Evolutionary conservation across 2,888 invertebrate species (phyloP).

Genomic region (Tortrix viridana): DNA sequence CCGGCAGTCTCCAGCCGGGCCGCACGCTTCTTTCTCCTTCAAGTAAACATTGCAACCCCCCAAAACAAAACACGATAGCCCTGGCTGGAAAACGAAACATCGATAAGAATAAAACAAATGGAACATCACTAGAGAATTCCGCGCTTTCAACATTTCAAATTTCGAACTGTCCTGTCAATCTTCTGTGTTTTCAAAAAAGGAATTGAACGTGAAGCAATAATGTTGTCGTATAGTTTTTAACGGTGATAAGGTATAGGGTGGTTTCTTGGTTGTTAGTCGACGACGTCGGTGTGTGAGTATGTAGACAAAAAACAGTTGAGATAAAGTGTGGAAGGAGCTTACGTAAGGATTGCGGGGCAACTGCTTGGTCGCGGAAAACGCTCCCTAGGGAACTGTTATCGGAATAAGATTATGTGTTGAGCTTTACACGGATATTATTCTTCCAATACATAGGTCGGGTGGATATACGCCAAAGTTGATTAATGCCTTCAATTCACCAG

Average conservation of each 20-base stretch:
- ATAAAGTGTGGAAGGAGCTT: slow-evolving; percentile 63
- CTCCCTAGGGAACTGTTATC: slow-evolving; percentile 38
- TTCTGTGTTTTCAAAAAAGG: slow-evolving; percentile 49
- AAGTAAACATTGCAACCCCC: slow-evolving; percentile 67
- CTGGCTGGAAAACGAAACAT: slow-evolving; percentile 67
- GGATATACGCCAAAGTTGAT: slow-evolving; percentile 15
- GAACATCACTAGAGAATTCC: slow-evolving; percentile 47
- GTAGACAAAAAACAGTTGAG: slow-evolving; percentile 59
- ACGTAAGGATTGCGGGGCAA: slow-evolving; percentile 71
- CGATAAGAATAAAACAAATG: slow-evolving; percentile 47
- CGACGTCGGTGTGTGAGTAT: slow-evolving; percentile 66
- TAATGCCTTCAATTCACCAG: slow-evolving; percentile 13
- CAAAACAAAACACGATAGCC: slow-evolving; percentile 76
- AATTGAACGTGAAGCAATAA: slow-evolving; percentile 72
- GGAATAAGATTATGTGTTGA: slow-evolving; percentile 20
- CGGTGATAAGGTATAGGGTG: slow-evolving; percentile 55
- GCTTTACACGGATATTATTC: slow-evolving; percentile 16
- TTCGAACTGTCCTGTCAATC: slow-evolving; percentile 33
- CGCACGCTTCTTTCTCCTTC: slow-evolving; percentile 67
- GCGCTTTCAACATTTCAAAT: slow-evolving; percentile 55
- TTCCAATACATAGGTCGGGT: slow-evolving; percentile 1
- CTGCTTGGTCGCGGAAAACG: slow-evolving; percentile 51
- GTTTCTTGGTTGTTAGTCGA: slow-evolving; percentile 61
- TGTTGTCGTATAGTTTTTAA: slow-evolving; percentile 63
- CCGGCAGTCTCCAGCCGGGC: slow-evolving; percentile 82